Conservation (phyloP, 2,113 vertebrate genomes). For the Nannospalax galili region DNA sequence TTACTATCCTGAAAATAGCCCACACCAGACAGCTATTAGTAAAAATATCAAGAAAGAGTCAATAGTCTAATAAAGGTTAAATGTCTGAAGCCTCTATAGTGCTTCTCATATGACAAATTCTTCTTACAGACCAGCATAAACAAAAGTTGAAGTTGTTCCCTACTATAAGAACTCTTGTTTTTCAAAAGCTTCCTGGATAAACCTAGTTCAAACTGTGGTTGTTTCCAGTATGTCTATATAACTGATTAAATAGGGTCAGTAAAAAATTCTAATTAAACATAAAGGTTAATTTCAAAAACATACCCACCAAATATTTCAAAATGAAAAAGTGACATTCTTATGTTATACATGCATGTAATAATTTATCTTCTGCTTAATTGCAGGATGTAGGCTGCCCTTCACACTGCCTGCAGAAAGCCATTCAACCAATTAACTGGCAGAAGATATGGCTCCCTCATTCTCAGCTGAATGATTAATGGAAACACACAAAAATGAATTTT, state of each 20-base stretch:
- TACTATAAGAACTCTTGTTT: background rate
- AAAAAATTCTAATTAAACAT: background rate
- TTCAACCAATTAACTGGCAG: background rate
- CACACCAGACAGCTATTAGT: constrained; percentile 32
- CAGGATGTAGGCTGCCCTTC: background rate
- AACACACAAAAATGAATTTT: background rate
- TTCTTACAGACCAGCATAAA: background rate
- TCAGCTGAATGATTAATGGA: background rate
- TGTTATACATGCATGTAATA: background rate
- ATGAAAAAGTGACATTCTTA: background rate
- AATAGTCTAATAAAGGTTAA: background rate
- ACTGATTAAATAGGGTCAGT: background rate
- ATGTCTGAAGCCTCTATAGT: background rate
- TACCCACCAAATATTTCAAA: background rate
- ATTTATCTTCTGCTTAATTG: background rate
- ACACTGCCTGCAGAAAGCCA: background rate
- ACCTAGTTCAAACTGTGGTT: background rate
- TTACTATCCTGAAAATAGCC: background rate
- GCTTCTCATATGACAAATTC: background rate
- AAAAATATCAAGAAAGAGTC: background rate
- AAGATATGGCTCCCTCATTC: background rate
- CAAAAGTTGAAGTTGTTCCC: background rate
- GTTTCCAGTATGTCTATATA: background rate
- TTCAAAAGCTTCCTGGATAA: background rate
- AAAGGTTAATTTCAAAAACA: background rate